A percentile compares a stretch with the other conserved stretches of the same genome.
Conservation (phyloP, 2,113 vertebrate genomes). For the Labeo rohita region DNA sequence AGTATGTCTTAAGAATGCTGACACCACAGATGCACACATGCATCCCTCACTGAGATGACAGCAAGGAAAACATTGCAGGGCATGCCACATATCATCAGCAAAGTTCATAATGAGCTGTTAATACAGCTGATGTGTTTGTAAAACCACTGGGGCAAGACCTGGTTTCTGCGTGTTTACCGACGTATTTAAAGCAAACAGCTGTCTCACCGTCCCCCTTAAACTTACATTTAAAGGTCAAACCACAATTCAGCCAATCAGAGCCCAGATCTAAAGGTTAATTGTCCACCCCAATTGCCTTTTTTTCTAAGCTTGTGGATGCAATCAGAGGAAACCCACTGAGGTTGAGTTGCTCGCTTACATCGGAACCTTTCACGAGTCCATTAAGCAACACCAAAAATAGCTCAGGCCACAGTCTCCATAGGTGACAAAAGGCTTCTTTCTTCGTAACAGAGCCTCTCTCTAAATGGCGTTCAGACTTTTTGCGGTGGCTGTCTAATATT, state of each 20-base stretch:
- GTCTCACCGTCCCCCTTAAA: constrained; percentile 30
- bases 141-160: constrained; percentile 32
- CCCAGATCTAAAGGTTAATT: constrained; percentile 29
- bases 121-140: constrained; percentile 35
- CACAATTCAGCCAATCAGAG: constrained; percentile 19
- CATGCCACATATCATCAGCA: constrained; percentile 32
- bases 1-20: not conserved
- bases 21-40: constrained; percentile 3
- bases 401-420: not conserved
- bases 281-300: constrained; percentile 10
- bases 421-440: constrained; percentile 35
- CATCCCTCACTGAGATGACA: constrained; percentile 31
- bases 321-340: constrained; percentile 26
- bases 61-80: constrained; percentile 1
- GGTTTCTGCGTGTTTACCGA: constrained; percentile 31
- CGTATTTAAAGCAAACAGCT: constrained; percentile 40
- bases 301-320: constrained; percentile 20
- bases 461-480: constrained; percentile 32
- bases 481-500: constrained; percentile 25
- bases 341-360: constrained; percentile 14
- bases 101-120: constrained; percentile 38
- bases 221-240: constrained; percentile 31
- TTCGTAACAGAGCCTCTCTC: not conserved
- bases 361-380: constrained; percentile 28
- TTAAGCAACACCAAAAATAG: constrained; percentile 7